Base-by-base conservation (phyloP, 2,797 vertebrate genomes). In the Mycteria americana region DNA sequence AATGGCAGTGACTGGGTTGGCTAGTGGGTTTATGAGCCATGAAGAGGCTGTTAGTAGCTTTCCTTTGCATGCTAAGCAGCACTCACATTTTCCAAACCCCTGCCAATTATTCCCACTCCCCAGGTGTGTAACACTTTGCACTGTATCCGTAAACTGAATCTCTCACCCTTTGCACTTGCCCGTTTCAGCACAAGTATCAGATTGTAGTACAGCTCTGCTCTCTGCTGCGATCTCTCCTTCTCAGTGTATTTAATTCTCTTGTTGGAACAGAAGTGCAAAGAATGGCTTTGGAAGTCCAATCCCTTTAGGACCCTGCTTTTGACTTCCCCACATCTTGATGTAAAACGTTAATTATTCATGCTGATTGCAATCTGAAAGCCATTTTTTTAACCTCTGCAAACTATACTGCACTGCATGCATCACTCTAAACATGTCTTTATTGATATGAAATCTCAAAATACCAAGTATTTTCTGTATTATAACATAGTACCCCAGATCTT, bases 261-360 rank as follows among this genome's bases (percentile, higher is more conserved):
- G 30, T 35, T 24, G 28, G 48, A 63, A 89, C 6, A 35, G 28
- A 65, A 88, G 10, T 23, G 33, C 74, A 81, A 30, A n/a, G 46
- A 35, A 46, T 5, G 73, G 75, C 63, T 74, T 75, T 53, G 53
- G 30, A 96, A 91, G 31, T 48, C 79, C 48, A 82, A 57, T 81
- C 70, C 89, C 92, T 88, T 53, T 48, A 86, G 85, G 78, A 94
- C 79, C 87, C 57, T n/a, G 88, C 69, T 95, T 95, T 84, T 8
- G 11, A 75, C 51, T 63, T 87, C 57, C 37, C 45, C 54, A 28
- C 33, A 22, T 82, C 86, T 74, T 95, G 68, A 95, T 31, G 46
- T 80, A 85, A 96, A 95, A 45, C 1, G 1, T 92, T 94, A 89
- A 93, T 94, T 95, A 95, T 93, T 93, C 78, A 97, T 85, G 83